Evolutionary conservation across 2,113 vertebrate species (phyloP), one percentile per base, ranked within the genome.

Genomic region (Bothrops jararaca): DNA sequence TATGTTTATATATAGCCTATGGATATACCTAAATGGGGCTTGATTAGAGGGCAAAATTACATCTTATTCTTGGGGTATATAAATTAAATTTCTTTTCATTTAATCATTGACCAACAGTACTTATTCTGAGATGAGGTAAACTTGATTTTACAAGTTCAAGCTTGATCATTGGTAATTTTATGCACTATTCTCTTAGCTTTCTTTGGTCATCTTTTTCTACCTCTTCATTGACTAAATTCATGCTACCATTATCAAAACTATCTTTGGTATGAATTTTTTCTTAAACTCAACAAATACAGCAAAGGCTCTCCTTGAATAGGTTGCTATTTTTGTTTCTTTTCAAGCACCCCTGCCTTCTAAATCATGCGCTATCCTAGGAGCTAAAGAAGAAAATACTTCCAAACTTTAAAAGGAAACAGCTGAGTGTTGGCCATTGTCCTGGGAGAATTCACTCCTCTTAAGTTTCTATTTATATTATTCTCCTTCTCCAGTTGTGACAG

Each of bases 191-290:
- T 9, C 0, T 93, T 60, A 45, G 42, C 23, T 80, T 95, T 90
- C 58, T 85, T 80, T 69, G 4, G 0, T 88, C 92, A 69, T 85
- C 22, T 58, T 58, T 60, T 5, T 48, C 39, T 69, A 64, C 24
- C 29, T 60, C 92, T 86, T 26, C 29, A 2, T 22, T 60, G 22
- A 29, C 7, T 54, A 91, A 0, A 0, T 45, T 52, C 89, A 53
- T 90, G 53, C 56, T 94, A 64, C 95, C 80, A 93, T 92, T 92
- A 90, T 90, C 69, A 95, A 94, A 95, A 95, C 96, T 94, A 94
- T 96, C 93, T 97, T 96, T 97, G 96, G 95, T 94, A 94, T 89
- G 95, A 94, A 34, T 22, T 15, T 85, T 94, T 90, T 48, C 93
- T 96, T 96, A 95, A 60, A 96, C 93, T 0, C 90, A 86, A 94